Conservation (phyloP, 1,140 invertebrate species). For the Sminthurinus signatus region DNA sequence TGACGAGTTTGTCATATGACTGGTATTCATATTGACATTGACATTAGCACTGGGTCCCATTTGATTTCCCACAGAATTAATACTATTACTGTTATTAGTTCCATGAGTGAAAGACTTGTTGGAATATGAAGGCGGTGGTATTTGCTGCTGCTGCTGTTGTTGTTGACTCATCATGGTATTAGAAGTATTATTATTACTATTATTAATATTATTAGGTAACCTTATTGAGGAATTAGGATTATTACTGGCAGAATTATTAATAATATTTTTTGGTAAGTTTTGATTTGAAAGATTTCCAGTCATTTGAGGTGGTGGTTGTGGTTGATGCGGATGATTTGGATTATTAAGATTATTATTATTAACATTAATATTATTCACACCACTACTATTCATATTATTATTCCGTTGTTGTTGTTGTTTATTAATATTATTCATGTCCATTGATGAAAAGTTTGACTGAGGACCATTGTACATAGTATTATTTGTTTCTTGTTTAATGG, state of each 20-base stretch:
- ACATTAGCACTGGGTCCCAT: not conserved
- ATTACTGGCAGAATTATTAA: conserved; percentile 6
- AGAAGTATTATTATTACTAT: too few species aligned
- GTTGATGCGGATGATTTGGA: not conserved
- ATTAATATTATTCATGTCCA: conserved; percentile 7
- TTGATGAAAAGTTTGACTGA: not conserved
- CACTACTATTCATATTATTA: not conserved
- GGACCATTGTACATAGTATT: conserved; percentile 5
- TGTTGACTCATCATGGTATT: conserved; percentile 10
- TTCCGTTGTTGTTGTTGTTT: too few species aligned
- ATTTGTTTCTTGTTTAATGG: conserved; percentile 9
- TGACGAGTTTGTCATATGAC: not conserved
- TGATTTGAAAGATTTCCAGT: conserved; percentile 16
- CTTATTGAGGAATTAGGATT: not conserved
- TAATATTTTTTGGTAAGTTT: too few species aligned
- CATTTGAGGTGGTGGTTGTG: conserved; percentile 4
- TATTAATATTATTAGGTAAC: not conserved
- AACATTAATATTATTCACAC: too few species aligned
- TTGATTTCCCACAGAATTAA: conserved; percentile 2
- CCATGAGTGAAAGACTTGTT: conserved; percentile 28
- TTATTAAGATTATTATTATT: too few species aligned
- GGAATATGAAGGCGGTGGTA: conserved; percentile 1
- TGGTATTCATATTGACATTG: conserved; percentile 1
- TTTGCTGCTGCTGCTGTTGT: conserved; percentile 5
- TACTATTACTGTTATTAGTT: too few species aligned